Base-by-base conservation (phyloP, 53 echinoderm and acorn worm genomes). In the Actinopyga echinites region DNA sequence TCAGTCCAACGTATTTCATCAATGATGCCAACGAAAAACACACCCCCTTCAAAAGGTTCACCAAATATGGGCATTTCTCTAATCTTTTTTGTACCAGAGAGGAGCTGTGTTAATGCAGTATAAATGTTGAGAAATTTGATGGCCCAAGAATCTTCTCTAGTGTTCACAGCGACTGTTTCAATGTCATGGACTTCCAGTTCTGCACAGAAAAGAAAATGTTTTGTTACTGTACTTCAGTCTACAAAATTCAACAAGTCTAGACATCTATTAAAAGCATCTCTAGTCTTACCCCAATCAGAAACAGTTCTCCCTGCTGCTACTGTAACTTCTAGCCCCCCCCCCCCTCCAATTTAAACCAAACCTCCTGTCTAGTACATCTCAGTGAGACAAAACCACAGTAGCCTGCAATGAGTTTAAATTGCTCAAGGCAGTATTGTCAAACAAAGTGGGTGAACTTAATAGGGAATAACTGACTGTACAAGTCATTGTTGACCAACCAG, bases 31-130 rank as follows among this genome's bases (percentile, higher is more conserved):
- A 83, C 84, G 24, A 94, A 82, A 52, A 95, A 78, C 38, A 91
- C 15, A 28, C 80, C 91, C 21, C 52, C 52, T 28, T 83, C 83
- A 52, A 88, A 89, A 20, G 92, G 94, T 84, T 65, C 83, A 26
- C 94, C 93, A 84, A 92, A 94, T 44, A 95, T 85, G 22, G 92
- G 82, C 37, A 99, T 82, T 65, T 99, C 99, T 61, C 99, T 85
- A 69, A 92, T 74, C 8, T 62, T 40, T 58, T 77, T 55, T 30
- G 80, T 83, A 1, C 83, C 79, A 17, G 82, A 57, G 0, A 94
- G 34, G 5, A 99, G 82, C 44, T 83, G 87, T 52, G 56, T 78
- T 12, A 99, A 65, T 58, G 86, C 53, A 43, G 68, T 83, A 8
- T 90, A 64, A 60, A 90, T 94, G 75, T 99, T 99, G 38, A 99